These are phyloP conservation scores for Hybognathus amarus DNA, from an alignment of 2,797 vertebrate species.

Conservation along the genomic window DNA sequence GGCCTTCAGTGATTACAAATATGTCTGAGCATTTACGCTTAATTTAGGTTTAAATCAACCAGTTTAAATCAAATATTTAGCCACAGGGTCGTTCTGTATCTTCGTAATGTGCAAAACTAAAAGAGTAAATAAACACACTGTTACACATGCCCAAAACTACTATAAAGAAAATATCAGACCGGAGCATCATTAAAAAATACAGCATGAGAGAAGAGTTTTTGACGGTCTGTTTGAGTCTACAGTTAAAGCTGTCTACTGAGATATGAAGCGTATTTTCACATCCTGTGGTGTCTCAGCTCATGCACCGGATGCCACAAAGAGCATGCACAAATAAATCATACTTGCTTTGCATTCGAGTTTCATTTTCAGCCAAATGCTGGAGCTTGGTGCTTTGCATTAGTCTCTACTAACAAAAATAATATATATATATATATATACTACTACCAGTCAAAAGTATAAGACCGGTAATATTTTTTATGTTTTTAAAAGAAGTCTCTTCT, in stretches of 20 bases:
- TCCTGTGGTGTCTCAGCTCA: conserved; percentile 55
- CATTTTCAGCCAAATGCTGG: conserved; percentile 33
- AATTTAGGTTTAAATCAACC: background rate
- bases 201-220: conserved; percentile 18
- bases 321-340: conserved; percentile 27
- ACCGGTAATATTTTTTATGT: too few relatives aligned
- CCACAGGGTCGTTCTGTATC: background rate
- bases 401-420: background rate
- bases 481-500: too few relatives aligned
- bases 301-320: conserved; percentile 49
- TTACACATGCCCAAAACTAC: background rate
- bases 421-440: too few relatives aligned
- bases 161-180: background rate
- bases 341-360: conserved; percentile 42
- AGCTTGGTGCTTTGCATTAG: conserved; percentile 3
- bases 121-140: background rate
- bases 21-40: background rate
- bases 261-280: conserved; percentile 43
- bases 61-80: background rate
- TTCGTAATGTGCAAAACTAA: background rate
- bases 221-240: background rate
- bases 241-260: conserved; percentile 12
- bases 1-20: background rate
- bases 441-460: background rate
- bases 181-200: background rate